Base-by-base conservation (phyloP, 2,888 invertebrate genomes). In the Eupithecia vulgata region DNA sequence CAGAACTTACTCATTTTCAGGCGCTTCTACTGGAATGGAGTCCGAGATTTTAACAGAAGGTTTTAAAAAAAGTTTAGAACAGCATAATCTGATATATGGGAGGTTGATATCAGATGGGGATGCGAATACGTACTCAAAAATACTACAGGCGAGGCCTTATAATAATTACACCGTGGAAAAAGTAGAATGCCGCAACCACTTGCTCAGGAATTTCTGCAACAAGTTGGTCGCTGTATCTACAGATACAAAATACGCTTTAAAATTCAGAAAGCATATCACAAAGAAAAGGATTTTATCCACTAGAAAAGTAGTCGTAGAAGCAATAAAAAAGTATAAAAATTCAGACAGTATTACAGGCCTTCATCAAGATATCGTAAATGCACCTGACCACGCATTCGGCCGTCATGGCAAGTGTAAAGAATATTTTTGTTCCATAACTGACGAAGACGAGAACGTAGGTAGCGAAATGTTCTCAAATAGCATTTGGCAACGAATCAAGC, bases 101-200 rank as follows among this genome's bases (percentile, higher is more conserved):
- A n/a, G n/a, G n/a, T n/a, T n/a, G n/a, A n/a, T n/a, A n/a, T n/a
- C n/a, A n/a, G n/a, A n/a, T 40, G 37, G 37, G 37, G 37, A 40
- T 40, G 37, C 37, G 37, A 40, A 40, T 40, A 40, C 37, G 37
- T 40, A 40, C 12, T 40, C 37, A 40, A 40, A 40, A 40, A 40
- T 40, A 40, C 37, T 40, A 37, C 37, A 69, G 45, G 37, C 37
- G 37, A 37, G 37, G 37, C 37, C 37, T 7, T 37, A 40, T 40
- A 25, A 40, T 8, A 59, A 68, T 40, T 59, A 25, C 3, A 68
- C 71, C 21, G 68, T 68, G 34, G 59, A 68, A 62, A 71, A 68
- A 65, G 37, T 74, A 64, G 66, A 68, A 68, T 70, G 61, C 52
- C 40, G 69, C 30, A 68, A 68, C 59, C 84, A 86, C 68, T 72